Percentiles rank a stretch among this genome's conserved stretches.
Evolutionary conservation across 37 sponge, comb jelly and placozoan genomes (phyloP).

Genomic region (Spongia lamella): DNA sequence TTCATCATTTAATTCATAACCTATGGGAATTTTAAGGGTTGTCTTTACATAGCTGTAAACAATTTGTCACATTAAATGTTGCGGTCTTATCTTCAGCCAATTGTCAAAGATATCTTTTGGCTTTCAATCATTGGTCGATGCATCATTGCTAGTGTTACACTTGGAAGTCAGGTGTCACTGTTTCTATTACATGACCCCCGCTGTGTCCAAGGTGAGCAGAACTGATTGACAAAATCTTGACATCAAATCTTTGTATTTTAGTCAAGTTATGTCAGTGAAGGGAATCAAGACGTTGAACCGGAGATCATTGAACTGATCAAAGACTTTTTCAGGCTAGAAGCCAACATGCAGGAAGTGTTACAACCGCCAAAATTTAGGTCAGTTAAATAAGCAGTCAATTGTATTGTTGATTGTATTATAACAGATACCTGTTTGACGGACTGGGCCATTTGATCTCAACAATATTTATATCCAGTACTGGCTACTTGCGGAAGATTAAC

Average conservation of each 20-base stretch:
- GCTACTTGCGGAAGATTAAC: conserved; percentile 58
- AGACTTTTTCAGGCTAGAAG: conserved; percentile 65
- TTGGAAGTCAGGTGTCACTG: conserved; percentile 89
- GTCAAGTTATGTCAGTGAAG: conserved; percentile 49
- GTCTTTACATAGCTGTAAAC: too few species aligned
- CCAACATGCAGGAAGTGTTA: conserved; percentile 44
- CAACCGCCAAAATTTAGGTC: conserved; percentile 50
- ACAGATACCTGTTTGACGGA: conserved; percentile 92
- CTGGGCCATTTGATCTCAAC: conserved; percentile 84
- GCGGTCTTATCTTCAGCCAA: conserved; percentile 15
- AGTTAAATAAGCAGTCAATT: background rate
- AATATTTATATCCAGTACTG: conserved; percentile 73
- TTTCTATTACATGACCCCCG: conserved; percentile 70
- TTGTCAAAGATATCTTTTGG: conserved; percentile 35
- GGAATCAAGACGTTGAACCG: conserved; percentile 37
- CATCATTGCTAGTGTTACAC: conserved; percentile 70
- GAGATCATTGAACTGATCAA: conserved; percentile 52
- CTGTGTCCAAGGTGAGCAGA: conserved; percentile 60
- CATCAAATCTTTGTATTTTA: background rate
- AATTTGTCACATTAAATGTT: background rate
- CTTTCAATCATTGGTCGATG: conserved; percentile 47
- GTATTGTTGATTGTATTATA: background rate
- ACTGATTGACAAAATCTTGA: background rate
- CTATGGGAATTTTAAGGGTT: too few species aligned
- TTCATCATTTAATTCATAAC: too few species aligned